Conservation (phyloP, 2,888 invertebrate genomes). For the Tetragonula carbonaria region DNA sequence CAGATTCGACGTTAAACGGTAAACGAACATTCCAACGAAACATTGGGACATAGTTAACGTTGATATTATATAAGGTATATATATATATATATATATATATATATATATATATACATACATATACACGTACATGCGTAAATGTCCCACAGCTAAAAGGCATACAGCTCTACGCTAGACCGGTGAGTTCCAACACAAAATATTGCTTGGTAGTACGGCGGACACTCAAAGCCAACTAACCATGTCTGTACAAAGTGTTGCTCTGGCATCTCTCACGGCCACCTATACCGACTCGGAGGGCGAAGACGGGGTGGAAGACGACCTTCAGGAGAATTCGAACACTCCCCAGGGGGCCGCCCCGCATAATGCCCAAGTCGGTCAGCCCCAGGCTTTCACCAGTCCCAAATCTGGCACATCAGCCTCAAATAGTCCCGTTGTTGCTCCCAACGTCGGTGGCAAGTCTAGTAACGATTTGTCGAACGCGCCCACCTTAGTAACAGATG, state of each 20-base stretch:
- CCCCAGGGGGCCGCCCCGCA: constrained; percentile 79
- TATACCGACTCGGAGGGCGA: constrained; percentile 97
- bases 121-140: constrained; percentile 50
- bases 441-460: constrained; percentile 74
- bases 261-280: constrained; percentile 94
- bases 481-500: constrained; percentile 80
- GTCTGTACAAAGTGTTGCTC: constrained; percentile 86
- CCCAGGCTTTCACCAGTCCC: constrained; percentile 79
- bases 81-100: background rate
- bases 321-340: constrained; percentile 85
- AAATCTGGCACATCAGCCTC: constrained; percentile 79
- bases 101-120: too few relatives aligned
- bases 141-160: constrained; percentile 61
- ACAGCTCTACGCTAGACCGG: constrained; percentile 77
- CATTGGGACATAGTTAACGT: constrained; percentile 52
- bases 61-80: constrained; percentile 34
- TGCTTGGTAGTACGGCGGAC: constrained; percentile 82
- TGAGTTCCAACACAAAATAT: constrained; percentile 83
- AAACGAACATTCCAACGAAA: constrained; percentile 54
- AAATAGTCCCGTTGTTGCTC: constrained; percentile 78
- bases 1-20: constrained; percentile 45
- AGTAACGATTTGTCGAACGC: constrained; percentile 77
- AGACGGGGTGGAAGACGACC: constrained; percentile 89
- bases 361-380: constrained; percentile 78
- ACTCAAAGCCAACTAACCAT: constrained; percentile 83